Conservation (phyloP, 2,797 vertebrate species). For the Coracias cyanogaster region DNA sequence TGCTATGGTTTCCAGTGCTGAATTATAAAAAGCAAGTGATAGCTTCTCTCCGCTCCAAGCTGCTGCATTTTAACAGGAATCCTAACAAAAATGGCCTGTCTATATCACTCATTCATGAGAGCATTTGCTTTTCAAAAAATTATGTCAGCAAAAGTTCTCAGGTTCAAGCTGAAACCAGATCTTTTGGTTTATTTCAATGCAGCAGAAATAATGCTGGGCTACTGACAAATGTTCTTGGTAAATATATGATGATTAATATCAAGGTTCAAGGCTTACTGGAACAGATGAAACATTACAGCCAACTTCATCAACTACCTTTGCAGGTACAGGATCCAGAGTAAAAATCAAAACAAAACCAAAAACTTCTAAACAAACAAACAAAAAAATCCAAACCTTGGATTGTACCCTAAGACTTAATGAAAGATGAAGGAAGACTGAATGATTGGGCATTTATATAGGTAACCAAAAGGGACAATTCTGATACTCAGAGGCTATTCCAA, state of each 20-base stretch:
- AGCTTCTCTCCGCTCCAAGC: constrained; percentile 17
- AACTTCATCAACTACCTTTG: not conserved
- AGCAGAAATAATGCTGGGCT: constrained; percentile 9
- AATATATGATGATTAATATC: not conserved
- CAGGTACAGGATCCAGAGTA: not conserved
- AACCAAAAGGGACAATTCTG: not conserved
- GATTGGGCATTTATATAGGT: not conserved
- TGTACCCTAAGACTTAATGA: not conserved
- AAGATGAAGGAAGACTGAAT: not conserved
- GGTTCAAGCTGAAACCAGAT: not conserved
- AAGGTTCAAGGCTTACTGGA: not conserved
- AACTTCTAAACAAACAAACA: not conserved
- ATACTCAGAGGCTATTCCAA: not conserved
- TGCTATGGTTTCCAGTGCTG: constrained; percentile 44
- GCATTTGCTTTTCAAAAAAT: constrained; percentile 46
- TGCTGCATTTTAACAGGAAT: constrained; percentile 39
- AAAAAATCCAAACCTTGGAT: not conserved
- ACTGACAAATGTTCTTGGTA: not conserved
- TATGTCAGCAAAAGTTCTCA: constrained; percentile 6
- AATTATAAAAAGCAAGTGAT: constrained; percentile 33
- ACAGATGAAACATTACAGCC: not conserved
- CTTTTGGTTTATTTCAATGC: not conserved
- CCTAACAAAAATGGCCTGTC: not conserved
- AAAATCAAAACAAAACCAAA: not conserved
- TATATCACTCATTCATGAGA: not conserved